These are phyloP conservation scores for Oxystoma pomonae DNA, from an alignment of 2,888 invertebrate genomes.

Conservation along the genomic window DNA sequence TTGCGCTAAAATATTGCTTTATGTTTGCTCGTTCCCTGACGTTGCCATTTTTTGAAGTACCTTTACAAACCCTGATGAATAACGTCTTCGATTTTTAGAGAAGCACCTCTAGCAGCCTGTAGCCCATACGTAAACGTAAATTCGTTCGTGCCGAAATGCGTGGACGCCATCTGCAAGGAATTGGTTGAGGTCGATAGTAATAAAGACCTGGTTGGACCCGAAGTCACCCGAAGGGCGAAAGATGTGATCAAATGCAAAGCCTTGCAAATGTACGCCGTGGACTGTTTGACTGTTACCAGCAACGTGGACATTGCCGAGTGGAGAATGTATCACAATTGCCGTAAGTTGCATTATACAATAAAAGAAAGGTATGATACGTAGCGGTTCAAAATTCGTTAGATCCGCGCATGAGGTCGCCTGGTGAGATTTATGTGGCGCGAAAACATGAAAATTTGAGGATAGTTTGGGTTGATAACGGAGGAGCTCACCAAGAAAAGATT, in stretches of 20 bases:
- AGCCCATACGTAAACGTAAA: constrained; percentile 60
- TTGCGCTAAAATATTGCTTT: too few relatives aligned
- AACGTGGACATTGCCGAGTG: constrained; percentile 64
- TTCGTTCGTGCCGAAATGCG: constrained; percentile 66
- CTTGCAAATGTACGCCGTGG: constrained; percentile 66
- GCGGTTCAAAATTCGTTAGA: too few relatives aligned
- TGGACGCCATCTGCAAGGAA: constrained; percentile 74
- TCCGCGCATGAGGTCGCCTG: too few relatives aligned
- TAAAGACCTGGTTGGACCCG: constrained; percentile 60
- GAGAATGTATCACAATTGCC: constrained; percentile 68
- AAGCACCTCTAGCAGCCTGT: constrained; percentile 64
- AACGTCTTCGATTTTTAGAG: constrained; percentile 42
- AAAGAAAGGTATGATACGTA: too few relatives aligned
- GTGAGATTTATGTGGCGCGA: too few relatives aligned
- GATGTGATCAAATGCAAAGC: constrained; percentile 65
- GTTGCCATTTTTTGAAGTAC: too few relatives aligned
- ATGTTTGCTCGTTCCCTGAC: too few relatives aligned
- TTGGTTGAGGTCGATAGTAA: constrained; percentile 51
- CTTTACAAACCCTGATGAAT: too few relatives aligned
- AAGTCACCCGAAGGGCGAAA: constrained; percentile 38
- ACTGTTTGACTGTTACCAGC: constrained; percentile 65
- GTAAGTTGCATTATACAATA: too few relatives aligned
- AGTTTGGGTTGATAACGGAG: too few relatives aligned
- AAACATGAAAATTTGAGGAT: too few relatives aligned
- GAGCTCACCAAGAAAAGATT: too few relatives aligned